These are phyloP conservation scores for Esox niger DNA, from an alignment of 2,113 vertebrate species.

Conservation along the genomic window DNA sequence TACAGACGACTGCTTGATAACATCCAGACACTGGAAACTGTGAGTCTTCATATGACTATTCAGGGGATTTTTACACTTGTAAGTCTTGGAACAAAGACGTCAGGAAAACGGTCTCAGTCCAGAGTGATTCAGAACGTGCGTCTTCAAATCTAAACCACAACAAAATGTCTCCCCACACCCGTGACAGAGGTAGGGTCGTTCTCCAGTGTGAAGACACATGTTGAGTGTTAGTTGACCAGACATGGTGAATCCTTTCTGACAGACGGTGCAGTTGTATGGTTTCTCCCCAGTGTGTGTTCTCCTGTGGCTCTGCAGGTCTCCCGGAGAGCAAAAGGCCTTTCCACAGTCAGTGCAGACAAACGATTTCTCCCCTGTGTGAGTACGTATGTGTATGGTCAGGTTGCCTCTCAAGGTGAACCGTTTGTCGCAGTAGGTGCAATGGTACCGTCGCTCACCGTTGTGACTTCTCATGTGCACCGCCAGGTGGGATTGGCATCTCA, in stretches of 20 bases:
- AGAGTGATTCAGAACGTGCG: background rate
- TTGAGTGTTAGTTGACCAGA: background rate
- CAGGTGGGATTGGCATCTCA: background rate
- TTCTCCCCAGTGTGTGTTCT: constrained; percentile 3
- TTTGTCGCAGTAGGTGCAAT: constrained; percentile 6
- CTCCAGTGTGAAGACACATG: constrained; percentile 1
- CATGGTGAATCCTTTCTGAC: background rate
- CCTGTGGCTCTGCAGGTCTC: background rate
- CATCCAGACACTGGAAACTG: too few species aligned
- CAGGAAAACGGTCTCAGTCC: constrained; percentile 2
- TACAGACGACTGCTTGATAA: too few species aligned
- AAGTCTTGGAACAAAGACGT: constrained; percentile 3
- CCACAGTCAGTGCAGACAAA: constrained; percentile 1
- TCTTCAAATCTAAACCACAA: background rate
- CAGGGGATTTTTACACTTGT: background rate
- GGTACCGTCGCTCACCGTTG: constrained; percentile 8
- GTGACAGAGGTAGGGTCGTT: constrained; percentile 5
- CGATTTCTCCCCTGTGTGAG: constrained; percentile 2
- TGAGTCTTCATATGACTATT: constrained; percentile 5
- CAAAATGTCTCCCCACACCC: constrained; percentile 1
- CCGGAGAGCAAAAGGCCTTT: background rate
- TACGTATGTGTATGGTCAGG: background rate
- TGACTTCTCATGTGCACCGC: background rate
- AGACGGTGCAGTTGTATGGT: background rate
- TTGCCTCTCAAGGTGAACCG: background rate